Evolutionary conservation across 2,888 invertebrate species (phyloP), one percentile per base, ranked within the genome.

Genomic region (Malthinus flaveolus): DNA sequence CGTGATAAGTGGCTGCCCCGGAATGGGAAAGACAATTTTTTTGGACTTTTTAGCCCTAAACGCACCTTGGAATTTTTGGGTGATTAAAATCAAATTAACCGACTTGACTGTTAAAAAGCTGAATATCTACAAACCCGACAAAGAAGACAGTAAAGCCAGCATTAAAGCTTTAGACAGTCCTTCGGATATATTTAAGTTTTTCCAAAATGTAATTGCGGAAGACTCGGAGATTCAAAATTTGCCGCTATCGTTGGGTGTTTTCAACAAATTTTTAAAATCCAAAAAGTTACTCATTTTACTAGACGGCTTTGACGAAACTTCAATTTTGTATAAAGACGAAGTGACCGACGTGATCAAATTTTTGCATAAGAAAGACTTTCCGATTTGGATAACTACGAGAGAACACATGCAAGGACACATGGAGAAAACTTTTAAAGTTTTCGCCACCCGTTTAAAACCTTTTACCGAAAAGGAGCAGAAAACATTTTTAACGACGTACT

Each of bases 271-370:
- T 31, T 1, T 49, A 9, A 23, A 33, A 15, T 3, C 7, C 3
- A 55, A 49, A 9, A 32, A 49, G 1, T n/a, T 55, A 10, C 11
- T 55, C 5, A 15, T 55, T 1, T n/a, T 55, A 3, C 8, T 55
- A 1, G 55, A 55, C 9, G 55, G 55, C n/a, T 42, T 35, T 13
- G 55, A 55, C 42, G 55, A 55, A 42, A 55, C 49, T 9, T 39
- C 44, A 1, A 3, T 10, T 9, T 8, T 15, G 4, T 32, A 49
- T 11, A 37, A 42, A 31, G 23, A 49, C 3, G 23, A 32, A 49
- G 49, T 55, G 5, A 33, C 32, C 1, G 9, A 15, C 31, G n/a
- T 55, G 9, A 33, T 32, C 1, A 31, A 10, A n/a, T 11, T 23
- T 33, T 32, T 55, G 1, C n/a, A 33, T 3, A 9, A 55, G 0